Evolutionary conservation across 2,797 vertebrate species (phyloP).

Genomic region (Etheostoma nigrum): DNA sequence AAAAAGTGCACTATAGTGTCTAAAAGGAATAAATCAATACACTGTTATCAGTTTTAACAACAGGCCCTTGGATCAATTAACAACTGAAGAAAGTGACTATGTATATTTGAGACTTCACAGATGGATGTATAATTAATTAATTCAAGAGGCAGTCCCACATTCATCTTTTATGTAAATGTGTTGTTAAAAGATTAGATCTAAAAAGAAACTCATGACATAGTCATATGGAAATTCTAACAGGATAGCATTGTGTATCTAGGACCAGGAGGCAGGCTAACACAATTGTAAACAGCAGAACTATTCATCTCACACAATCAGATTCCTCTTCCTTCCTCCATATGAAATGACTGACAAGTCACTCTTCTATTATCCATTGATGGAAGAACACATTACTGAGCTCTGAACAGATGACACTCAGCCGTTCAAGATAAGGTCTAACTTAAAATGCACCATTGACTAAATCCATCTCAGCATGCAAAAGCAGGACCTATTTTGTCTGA

Average conservation of each 20-base stretch:
- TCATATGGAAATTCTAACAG: not conserved
- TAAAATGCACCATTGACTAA: conserved; percentile 5
- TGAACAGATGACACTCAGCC: conserved; percentile 12
- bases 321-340: not conserved
- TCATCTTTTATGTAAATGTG: not conserved
- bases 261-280: not conserved
- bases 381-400: conserved; percentile 9
- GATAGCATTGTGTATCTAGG: not conserved
- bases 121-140: conserved; percentile 1
- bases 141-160: not conserved
- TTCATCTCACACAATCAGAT: conserved; percentile 24
- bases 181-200: not conserved
- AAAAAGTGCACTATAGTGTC: not conserved
- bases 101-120: conserved; percentile 25
- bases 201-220: conserved; percentile 11
- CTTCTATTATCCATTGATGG: not conserved
- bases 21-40: not conserved
- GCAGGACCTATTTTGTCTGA: conserved; percentile 11
- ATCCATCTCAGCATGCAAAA: conserved; percentile 9
- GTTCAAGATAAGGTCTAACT: conserved; percentile 17
- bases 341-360: conserved; percentile 17
- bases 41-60: conserved; percentile 23
- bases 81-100: conserved; percentile 27
- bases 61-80: conserved; percentile 17
- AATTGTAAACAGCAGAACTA: conserved; percentile 12